Conservation (phyloP, 2,113 vertebrate genomes). For the Ictidomys tridecemlineatus region DNA sequence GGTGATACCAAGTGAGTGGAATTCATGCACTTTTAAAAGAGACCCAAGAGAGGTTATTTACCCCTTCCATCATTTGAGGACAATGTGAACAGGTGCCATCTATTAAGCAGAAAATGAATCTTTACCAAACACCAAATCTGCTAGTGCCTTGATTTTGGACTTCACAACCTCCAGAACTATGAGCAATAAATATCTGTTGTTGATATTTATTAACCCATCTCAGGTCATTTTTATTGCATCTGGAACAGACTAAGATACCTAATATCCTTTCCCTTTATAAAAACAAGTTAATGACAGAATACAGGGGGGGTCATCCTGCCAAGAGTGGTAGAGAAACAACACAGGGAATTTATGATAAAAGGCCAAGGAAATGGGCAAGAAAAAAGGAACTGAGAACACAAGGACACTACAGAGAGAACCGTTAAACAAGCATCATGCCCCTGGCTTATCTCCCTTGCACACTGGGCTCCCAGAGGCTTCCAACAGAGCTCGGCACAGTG, state of each 20-base stretch:
- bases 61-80: not conserved
- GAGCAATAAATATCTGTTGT: not conserved
- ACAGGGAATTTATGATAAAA: conserved; percentile 73
- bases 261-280: conserved; percentile 2
- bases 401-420: conserved; percentile 46
- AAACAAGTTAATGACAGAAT: conserved; percentile 32
- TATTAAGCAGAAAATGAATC: not conserved
- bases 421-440: conserved; percentile 23
- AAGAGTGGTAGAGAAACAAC: conserved; percentile 60
- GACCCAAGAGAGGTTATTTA: not conserved
- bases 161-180: not conserved
- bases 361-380: conserved; percentile 63
- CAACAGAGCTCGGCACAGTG: not conserved
- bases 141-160: not conserved
- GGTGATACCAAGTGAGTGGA: not conserved
- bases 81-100: not conserved
- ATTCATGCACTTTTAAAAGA: not conserved
- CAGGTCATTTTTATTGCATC: not conserved
- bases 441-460: conserved; percentile 70
- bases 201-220: not conserved
- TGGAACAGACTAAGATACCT: not conserved
- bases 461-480: conserved; percentile 67
- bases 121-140: not conserved
- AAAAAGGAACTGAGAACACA: conserved; percentile 45
- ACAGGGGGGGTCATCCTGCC: not conserved